Base-by-base conservation (phyloP, 1,140 invertebrate genomes). In the Pseudomyrmex cubaensis region DNA sequence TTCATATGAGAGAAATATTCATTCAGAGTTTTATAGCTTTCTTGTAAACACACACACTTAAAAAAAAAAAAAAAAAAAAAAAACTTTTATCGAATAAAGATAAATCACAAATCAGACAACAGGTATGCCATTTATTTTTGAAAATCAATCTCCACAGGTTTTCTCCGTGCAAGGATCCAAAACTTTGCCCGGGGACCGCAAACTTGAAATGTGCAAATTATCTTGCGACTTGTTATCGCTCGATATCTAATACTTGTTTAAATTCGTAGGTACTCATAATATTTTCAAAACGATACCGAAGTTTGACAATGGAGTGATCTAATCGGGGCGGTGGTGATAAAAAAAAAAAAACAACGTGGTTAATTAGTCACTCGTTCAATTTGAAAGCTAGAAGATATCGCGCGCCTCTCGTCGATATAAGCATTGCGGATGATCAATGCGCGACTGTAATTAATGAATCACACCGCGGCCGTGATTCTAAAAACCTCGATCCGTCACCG, bases 241-340 rank as follows among this genome's bases (percentile, higher is more conserved):
- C 35, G 35, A 35, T 35, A 35, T 35, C 35, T 35, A 74, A 12
- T 25, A 48, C 20, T 67, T 66, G 22, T 54, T 62, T 48, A 63
- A 73, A 48, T 48, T 44, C 52, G 46, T 0, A n/a, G n/a, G 20
- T 5, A 54, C 46, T 25, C 13, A 48, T 35, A 48, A 35, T 17
- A 80, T 70, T 66, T 44, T 54, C 15, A 48, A 22, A 78, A 35
- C 35, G 76, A 70, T 59, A 59, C 5, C 7, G 25, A 12, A 57
- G 76, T 50, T 50, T 35, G 76, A 80, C 56, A 69, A 12, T 12
- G 17, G n/a, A 56, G 4, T 48, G 70, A 80, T 70, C 56, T 72
- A 83, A 83, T 83, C 61, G n/a, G 13, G 4, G 8, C 50, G 35
- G 35, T 17, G 52, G 35, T 8, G 50, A 83, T 64, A 77, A 82